phyloP scores from a whole-genome alignment of 2,113 vertebrate species.

The Istiophorus platypterus region DNA sequence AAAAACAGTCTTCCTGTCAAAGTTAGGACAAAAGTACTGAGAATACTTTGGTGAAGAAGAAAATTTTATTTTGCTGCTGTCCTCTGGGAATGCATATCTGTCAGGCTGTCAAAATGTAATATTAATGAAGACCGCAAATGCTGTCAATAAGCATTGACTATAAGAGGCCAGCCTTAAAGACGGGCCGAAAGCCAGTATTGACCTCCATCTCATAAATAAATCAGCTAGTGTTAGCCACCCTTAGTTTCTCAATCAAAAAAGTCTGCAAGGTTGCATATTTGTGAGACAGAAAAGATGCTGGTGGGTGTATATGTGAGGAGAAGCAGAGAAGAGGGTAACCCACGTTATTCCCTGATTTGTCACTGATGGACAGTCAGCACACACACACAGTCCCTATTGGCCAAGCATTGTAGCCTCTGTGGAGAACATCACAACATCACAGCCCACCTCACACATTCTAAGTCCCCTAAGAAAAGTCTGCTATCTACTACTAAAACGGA shows the following conservation, averaged over 20 bases:
- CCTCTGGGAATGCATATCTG: conserved; percentile 29
- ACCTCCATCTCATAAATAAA: conserved; percentile 64
- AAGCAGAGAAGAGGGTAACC: conserved; percentile 5
- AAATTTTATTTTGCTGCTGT: conserved; percentile 40
- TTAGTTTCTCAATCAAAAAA: conserved; percentile 12
- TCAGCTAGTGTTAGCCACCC: conserved; percentile 16
- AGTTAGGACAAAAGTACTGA: conserved; percentile 37
- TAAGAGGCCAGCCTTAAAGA: conserved; percentile 41
- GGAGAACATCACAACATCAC: conserved; percentile 9
- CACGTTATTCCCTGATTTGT: conserved; percentile 1
- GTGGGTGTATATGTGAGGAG: conserved; percentile 1
- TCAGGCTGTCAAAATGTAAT: conserved; percentile 65
- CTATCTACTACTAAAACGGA: background rate
- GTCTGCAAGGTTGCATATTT: background rate
- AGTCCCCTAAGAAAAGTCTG: background rate
- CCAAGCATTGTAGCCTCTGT: background rate
- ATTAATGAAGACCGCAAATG: conserved; percentile 68
- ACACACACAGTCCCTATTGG: background rate
- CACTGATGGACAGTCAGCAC: conserved; percentile 22
- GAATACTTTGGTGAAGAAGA: conserved; percentile 21
- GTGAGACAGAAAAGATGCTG: background rate
- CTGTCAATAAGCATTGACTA: conserved; percentile 50
- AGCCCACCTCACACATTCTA: background rate
- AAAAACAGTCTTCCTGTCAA: conserved; percentile 28
- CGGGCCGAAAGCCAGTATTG: conserved; percentile 36